phyloP scores from a whole-genome alignment of 2,888 invertebrate species.

The Metalampra italica region DNA sequence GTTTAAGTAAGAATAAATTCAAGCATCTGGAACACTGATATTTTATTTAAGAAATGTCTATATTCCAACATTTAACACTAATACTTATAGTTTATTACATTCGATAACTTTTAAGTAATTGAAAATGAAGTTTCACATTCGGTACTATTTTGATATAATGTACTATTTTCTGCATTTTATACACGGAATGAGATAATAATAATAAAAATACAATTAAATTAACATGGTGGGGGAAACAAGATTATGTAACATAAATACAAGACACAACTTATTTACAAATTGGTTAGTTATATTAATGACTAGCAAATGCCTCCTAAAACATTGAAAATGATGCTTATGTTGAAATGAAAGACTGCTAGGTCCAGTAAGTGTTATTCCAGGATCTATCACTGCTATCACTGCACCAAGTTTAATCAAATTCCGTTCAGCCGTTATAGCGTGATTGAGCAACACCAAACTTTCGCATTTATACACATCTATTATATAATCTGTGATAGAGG shows the following conservation, averaged over 20 bases:
- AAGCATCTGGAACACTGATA: constrained; percentile 46
- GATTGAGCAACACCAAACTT: too few relatives aligned
- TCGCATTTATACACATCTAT: too few relatives aligned
- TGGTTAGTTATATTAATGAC: constrained; percentile 10
- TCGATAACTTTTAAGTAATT: constrained; percentile 13
- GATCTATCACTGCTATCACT: too few relatives aligned
- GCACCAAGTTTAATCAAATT: too few relatives aligned
- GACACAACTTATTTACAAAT: neutral
- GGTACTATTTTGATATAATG: constrained; percentile 3
- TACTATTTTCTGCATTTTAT: neutral
- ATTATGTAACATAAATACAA: too few relatives aligned
- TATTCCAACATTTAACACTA: constrained; percentile 51
- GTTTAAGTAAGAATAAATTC: neutral
- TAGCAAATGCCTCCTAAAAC: constrained; percentile 6
- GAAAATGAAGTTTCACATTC: constrained; percentile 11
- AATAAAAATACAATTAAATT: neutral
- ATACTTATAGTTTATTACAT: constrained; percentile 14
- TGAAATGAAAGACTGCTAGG: neutral
- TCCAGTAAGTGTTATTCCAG: too few relatives aligned
- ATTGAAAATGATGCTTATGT: neutral
- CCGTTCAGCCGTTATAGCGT: too few relatives aligned
- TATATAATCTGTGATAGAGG: too few relatives aligned
- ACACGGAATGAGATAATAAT: neutral
- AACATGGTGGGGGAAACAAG: neutral
- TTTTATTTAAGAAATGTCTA: constrained; percentile 60